Evolutionary conservation across 1,140 invertebrate species (phyloP).

Genomic region (Papilio xuthus): DNA sequence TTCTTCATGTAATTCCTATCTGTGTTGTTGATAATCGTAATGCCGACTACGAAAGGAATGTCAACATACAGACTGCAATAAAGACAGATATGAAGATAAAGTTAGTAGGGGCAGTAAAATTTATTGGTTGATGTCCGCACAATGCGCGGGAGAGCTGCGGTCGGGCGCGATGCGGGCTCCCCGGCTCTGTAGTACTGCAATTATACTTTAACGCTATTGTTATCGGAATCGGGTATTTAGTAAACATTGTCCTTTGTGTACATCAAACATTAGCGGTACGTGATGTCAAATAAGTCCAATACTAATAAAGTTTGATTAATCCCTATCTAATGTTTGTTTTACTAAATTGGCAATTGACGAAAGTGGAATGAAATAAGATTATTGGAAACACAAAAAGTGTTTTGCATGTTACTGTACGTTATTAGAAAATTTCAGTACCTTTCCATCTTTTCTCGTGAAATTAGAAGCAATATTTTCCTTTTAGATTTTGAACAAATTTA

Average conservation of each 20-base stretch:
- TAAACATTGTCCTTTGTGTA: conserved; percentile 22
- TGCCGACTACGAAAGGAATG: background rate
- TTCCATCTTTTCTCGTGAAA: background rate
- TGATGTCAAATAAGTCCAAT: background rate
- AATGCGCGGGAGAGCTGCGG: conserved; percentile 28
- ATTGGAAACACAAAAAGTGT: background rate
- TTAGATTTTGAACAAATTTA: background rate
- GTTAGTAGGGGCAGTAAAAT: conserved; percentile 14
- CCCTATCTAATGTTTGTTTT: background rate
- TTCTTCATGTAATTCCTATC: background rate
- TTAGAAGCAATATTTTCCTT: background rate
- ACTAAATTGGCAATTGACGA: too few relatives aligned
- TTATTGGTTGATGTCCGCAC: conserved; percentile 20
- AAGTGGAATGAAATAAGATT: background rate
- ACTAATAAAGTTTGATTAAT: background rate
- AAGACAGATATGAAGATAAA: conserved; percentile 3
- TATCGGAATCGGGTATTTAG: conserved; percentile 33
- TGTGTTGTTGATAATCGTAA: background rate
- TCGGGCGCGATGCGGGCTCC: conserved; percentile 26
- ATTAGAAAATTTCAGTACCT: too few relatives aligned
- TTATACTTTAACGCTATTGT: conserved; percentile 36
- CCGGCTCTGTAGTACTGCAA: background rate
- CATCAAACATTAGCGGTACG: background rate
- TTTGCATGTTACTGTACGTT: too few relatives aligned
- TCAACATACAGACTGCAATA: background rate